phyloP scores from a whole-genome alignment of 2,888 invertebrate genomes.

The Nebria brevicollis region DNA sequence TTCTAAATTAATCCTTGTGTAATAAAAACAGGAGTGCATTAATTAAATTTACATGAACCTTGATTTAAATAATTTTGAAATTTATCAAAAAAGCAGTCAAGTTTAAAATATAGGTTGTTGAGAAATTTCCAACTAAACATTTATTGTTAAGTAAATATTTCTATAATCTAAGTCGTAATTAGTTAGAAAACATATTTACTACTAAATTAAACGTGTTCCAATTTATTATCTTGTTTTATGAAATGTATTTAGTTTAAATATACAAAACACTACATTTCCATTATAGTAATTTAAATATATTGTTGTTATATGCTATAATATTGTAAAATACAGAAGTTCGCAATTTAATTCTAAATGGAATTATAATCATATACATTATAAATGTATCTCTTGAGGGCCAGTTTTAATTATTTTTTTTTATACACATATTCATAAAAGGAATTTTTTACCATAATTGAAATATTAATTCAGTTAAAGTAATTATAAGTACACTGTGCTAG shows the following conservation, averaged over 20 bases:
- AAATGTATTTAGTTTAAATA: too few species aligned
- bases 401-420: neutral
- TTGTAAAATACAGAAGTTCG: neutral
- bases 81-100: neutral
- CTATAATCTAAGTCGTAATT: neutral
- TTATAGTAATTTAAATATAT: neutral
- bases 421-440: neutral
- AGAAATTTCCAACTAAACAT: neutral
- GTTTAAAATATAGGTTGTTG: constrained; percentile 7
- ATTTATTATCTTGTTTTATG: too few species aligned
- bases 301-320: neutral
- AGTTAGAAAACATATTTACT: neutral
- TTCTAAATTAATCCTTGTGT: neutral
- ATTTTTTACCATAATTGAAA: neutral
- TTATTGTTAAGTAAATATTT: neutral
- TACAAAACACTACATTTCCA: too few species aligned
- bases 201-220: too few species aligned
- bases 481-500: neutral
- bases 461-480: neutral
- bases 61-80: neutral
- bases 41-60: neutral
- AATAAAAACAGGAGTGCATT: neutral
- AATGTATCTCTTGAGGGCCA: neutral
- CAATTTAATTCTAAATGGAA: neutral
- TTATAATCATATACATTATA: neutral